Base-by-base conservation (phyloP, 2,797 vertebrate genomes). In the Lerista edwardsae region DNA sequence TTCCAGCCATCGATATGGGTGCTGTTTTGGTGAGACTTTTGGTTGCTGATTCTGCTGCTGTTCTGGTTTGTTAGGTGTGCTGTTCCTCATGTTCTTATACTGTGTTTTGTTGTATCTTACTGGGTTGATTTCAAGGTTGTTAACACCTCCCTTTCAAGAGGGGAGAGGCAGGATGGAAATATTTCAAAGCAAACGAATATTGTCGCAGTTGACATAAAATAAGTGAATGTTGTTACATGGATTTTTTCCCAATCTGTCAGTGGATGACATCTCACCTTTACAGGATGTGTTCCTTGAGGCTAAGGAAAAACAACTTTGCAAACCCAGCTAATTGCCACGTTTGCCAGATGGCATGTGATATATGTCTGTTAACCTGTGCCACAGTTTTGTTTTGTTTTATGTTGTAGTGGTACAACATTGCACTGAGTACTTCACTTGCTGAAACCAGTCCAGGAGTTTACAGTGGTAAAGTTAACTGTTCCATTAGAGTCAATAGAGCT, bases 291-390 rank as follows among this genome's bases (percentile, higher is more conserved):
- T 85, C 41, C 71, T 55, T 15, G 79, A 86, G 4, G 55, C 82
- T 82, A 51, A 86, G 62, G 27, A 77, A 83, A 79, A 89, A 88
- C 1, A 12, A 80, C 88, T 82, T 80, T 80, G 74, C 85, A 89
- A 88, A 34, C 79, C 67, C 62, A 65, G 85, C 47, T 65, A 84
- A 77, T 75, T 75, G 82, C 86, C 10, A 75, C 34, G 21, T 79
- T 88, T 75, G 67, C 11, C 67, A 57, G 59, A 78, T 47, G 88
- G 57, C 36, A 69, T 31, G 31, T 14, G 23, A 27, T 79, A 68
- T 0, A 0, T 59, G 27, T n/a, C 69, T 44, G 4, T 72, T 36
- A 44, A 73, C n/a, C n/a, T 12, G 71, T 47, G 41, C 41, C 3
- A 6, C 41, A 44, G 41, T 44, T 44, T n/a, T 44, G 41, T 44